Conservation (phyloP, 1,140 invertebrate species). For the Trinorchestia longiramus region DNA sequence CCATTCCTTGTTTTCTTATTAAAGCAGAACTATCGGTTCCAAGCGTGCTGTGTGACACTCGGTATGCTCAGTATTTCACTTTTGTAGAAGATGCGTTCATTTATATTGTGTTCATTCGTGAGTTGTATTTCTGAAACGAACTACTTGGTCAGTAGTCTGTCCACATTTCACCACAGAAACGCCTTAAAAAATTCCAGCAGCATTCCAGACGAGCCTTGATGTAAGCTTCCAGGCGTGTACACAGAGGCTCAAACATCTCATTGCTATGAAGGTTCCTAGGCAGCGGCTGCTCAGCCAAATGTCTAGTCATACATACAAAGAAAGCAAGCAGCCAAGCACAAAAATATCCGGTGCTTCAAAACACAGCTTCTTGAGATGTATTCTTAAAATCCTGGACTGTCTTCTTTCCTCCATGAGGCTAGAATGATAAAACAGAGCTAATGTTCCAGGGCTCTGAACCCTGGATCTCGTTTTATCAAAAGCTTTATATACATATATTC, state of each 20-base stretch:
- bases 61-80: not conserved
- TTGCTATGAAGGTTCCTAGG: not conserved
- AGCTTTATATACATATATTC: too few relatives aligned
- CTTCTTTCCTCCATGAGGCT: not conserved
- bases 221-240: not conserved
- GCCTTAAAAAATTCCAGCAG: not conserved
- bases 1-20: too few relatives aligned
- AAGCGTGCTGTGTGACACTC: not conserved
- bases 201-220: not conserved
- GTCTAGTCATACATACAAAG: not conserved
- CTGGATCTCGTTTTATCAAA: too few relatives aligned
- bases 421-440: not conserved
- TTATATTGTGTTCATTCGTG: not conserved
- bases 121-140: not conserved
- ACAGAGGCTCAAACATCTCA: not conserved
- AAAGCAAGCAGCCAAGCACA: not conserved
- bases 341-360: not conserved
- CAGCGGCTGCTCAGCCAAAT: not conserved
- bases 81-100: not conserved
- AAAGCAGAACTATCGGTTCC: too few relatives aligned
- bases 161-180: not conserved
- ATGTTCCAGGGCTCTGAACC: not conserved
- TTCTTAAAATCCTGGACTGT: not conserved
- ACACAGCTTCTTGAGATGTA: not conserved
- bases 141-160: not conserved